phyloP scores from a whole-genome alignment of 2,888 invertebrate genomes.

The Andrena flavipes region DNA sequence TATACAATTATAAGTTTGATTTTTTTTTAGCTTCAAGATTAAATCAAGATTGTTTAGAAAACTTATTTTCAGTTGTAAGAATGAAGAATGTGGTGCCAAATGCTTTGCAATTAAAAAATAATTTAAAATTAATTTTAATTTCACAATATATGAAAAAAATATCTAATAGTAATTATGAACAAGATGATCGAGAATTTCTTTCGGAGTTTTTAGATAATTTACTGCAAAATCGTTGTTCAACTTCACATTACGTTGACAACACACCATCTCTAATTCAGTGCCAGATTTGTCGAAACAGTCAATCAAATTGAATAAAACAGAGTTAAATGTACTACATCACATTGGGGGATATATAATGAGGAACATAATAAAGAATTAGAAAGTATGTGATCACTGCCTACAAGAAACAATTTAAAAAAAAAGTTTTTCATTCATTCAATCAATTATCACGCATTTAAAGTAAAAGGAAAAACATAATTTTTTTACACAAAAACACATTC shows the following conservation, averaged over 20 bases:
- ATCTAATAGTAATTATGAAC: background rate
- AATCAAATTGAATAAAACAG: background rate
- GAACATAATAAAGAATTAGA: too few relatives aligned
- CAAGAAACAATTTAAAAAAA: too few relatives aligned
- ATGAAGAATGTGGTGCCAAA: background rate
- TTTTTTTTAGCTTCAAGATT: background rate
- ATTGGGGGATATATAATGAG: too few relatives aligned
- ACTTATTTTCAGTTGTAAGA: constrained; percentile 2
- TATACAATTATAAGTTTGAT: background rate
- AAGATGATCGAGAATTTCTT: background rate
- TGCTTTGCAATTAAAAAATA: background rate
- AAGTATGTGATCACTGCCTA: too few relatives aligned
- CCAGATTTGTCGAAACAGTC: background rate
- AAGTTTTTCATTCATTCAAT: too few relatives aligned
- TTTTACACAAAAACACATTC: too few relatives aligned
- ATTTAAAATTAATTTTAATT: background rate
- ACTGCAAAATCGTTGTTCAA: background rate
- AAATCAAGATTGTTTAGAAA: background rate
- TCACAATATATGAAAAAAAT: background rate
- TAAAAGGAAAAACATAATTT: too few relatives aligned
- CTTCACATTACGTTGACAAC: background rate
- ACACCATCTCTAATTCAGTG: background rate
- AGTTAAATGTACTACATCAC: background rate
- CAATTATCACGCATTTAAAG: too few relatives aligned
- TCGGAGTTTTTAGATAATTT: background rate